Evolutionary conservation across 1,140 invertebrate genomes (phyloP), one percentile per base, ranked within the genome.

Genomic region (Cephus cinctus): DNA sequence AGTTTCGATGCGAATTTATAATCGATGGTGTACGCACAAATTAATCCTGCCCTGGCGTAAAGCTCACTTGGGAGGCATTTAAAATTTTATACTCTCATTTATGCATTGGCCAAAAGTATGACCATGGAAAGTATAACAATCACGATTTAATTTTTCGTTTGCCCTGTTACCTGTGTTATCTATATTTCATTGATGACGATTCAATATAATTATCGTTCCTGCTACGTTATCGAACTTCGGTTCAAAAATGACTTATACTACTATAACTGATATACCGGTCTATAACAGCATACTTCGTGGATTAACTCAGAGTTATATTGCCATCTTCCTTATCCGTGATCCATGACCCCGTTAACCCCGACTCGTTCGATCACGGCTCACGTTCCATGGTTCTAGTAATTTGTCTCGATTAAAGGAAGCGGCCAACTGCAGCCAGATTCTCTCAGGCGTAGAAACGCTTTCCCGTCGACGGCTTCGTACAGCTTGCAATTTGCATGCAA

Each of bases 391-490:
- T n/a, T n/a, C n/a, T n/a, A 54, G 56, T 65, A 59, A 66, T 66
- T 66, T 63, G 58, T 66, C 51, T 63, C 58, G 56, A 65, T 65
- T 66, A 63, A 58, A 61, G 41, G 47, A 45, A 54, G 40, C 49
- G 9, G 38, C 9, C n/a, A n/a, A n/a, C n/a, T n/a, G n/a, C n/a
- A n/a, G n/a, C n/a, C n/a, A n/a, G n/a, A n/a, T n/a, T n/a, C n/a
- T n/a, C n/a, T n/a, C n/a, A n/a, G n/a, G n/a, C n/a, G n/a, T n/a
- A n/a, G n/a, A n/a, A n/a, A n/a, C n/a, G n/a, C n/a, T n/a, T n/a
- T n/a, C n/a, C n/a, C n/a, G n/a, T n/a, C n/a, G n/a, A n/a, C n/a
- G n/a, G n/a, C n/a, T n/a, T n/a, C n/a, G n/a, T n/a, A n/a, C n/a
- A n/a, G n/a, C n/a, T n/a, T n/a, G n/a, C n/a, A n/a, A n/a, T n/a